phyloP scores from a whole-genome alignment of 2,888 invertebrate species.

The Apocheima hispidaria region DNA sequence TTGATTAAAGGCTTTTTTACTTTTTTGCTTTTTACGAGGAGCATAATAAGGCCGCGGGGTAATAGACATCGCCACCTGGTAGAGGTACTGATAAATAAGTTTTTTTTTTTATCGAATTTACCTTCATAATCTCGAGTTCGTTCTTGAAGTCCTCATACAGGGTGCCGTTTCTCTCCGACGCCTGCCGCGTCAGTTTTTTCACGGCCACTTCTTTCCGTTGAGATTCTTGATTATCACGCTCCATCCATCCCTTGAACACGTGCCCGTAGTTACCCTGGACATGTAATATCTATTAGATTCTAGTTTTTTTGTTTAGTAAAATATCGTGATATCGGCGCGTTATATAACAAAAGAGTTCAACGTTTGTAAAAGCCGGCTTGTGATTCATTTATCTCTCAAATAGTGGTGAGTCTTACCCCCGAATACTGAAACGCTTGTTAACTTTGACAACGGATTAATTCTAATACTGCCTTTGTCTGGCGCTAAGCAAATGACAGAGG shows the following conservation, averaged over 20 bases:
- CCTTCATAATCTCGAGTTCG: slow-evolving; percentile 96
- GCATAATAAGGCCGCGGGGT: too few relatives aligned
- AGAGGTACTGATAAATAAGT: neutral
- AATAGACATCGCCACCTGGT: neutral
- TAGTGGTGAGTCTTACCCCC: too few relatives aligned
- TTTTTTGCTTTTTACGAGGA: too few relatives aligned
- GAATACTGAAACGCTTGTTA: too few relatives aligned
- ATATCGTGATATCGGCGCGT: neutral
- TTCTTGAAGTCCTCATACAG: slow-evolving; percentile 91
- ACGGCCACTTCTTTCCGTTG: slow-evolving; percentile 76
- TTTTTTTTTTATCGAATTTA: slow-evolving; percentile 55
- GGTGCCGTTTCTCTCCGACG: slow-evolving; percentile 71
- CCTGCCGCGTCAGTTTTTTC: slow-evolving; percentile 74
- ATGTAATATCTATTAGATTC: neutral
- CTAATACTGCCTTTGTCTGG: too few relatives aligned
- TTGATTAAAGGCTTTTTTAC: too few relatives aligned
- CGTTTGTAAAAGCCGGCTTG: too few relatives aligned
- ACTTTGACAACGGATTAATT: too few relatives aligned
- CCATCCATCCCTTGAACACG: slow-evolving; percentile 92
- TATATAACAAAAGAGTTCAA: too few relatives aligned
- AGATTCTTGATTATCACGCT: slow-evolving; percentile 82
- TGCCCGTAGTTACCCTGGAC: slow-evolving; percentile 93
- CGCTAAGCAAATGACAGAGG: too few relatives aligned
- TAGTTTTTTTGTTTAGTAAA: neutral
- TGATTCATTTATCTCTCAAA: too few relatives aligned